Evolutionary conservation across 2,888 invertebrate genomes (phyloP), one percentile per base, ranked within the genome.

Genomic region (Marronus borbonicus): DNA sequence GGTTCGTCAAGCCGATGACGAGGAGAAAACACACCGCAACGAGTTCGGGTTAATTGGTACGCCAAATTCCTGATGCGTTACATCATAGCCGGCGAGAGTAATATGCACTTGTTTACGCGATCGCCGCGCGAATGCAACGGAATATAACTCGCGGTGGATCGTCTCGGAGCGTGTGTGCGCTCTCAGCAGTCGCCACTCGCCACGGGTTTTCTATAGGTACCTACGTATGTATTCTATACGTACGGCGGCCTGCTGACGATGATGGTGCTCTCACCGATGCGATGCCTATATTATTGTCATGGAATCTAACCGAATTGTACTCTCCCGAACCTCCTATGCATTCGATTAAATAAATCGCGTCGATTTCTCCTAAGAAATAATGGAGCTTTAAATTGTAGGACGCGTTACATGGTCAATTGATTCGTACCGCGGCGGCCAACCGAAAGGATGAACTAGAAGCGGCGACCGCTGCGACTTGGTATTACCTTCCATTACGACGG

Each of bases 51-150:
- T 77, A 77, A 77, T 77, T 77, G 77, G 77, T 74, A 75, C 75
- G 78, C 69, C 66, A 74, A 78, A 78, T 78, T 76, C 78, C 69
- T 76, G 75, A 78, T 66, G 68, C 68, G 78, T 78, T 78, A 78
- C 78, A 76, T 78, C 78, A 78, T 66, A 76, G 76, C 20, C 78
- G 74, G 75, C 75, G 78, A 76, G 68, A 52, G 76, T 78, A 70
- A 78, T 75, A 74, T 76, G 78, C 78, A 78, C 78, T 78, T 78
- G 78, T 78, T 78, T 78, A 76, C 78, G 76, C 66, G 65, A 76
- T 65, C 50, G 76, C 65, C 72, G 72, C 72, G 72, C 72, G 72
- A 72, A 72, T 72, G 72, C 72, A 72, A 39, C 72, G 72, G 72
- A 72, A 55, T 44, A 44, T 50, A 72, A 72, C 72, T 72, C 58